phyloP scores from a whole-genome alignment of 2,797 vertebrate genomes.

The Aphelocoma californica region DNA sequence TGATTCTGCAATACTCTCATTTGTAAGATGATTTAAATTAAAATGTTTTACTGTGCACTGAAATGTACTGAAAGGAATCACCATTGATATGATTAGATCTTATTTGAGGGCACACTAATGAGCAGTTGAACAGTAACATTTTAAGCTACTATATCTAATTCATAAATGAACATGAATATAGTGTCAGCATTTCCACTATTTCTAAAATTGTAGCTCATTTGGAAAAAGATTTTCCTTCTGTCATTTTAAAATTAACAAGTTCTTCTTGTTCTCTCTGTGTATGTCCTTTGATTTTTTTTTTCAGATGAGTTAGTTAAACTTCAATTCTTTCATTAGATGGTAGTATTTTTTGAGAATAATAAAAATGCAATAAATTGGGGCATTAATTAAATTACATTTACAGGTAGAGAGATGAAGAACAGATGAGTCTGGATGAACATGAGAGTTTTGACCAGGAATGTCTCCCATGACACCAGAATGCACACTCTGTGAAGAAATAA shows the following conservation, averaged over 20 bases:
- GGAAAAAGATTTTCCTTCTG: not conserved
- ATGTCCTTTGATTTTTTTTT: not conserved
- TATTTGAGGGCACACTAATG: not conserved
- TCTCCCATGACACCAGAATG: not conserved
- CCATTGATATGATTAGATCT: not conserved
- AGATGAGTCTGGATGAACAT: not conserved
- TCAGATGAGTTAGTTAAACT: not conserved
- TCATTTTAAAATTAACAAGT: not conserved
- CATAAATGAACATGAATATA: not conserved
- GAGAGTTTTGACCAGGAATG: not conserved
- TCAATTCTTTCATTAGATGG: not conserved
- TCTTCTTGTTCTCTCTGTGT: not conserved
- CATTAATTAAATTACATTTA: not conserved
- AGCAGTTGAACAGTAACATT: not conserved
- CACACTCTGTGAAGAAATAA: not conserved
- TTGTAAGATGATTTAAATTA: constrained; percentile 6
- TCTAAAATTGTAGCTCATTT: not conserved
- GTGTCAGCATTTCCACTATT: not conserved
- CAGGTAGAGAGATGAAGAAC: not conserved
- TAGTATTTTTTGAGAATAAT: not conserved
- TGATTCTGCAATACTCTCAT: not conserved
- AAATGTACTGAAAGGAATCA: not conserved
- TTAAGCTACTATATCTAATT: not conserved
- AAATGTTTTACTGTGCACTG: not conserved
- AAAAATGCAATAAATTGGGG: not conserved